Evolutionary conservation across 2,113 vertebrate species (phyloP).

Genomic region (Hipposideros armiger): DNA sequence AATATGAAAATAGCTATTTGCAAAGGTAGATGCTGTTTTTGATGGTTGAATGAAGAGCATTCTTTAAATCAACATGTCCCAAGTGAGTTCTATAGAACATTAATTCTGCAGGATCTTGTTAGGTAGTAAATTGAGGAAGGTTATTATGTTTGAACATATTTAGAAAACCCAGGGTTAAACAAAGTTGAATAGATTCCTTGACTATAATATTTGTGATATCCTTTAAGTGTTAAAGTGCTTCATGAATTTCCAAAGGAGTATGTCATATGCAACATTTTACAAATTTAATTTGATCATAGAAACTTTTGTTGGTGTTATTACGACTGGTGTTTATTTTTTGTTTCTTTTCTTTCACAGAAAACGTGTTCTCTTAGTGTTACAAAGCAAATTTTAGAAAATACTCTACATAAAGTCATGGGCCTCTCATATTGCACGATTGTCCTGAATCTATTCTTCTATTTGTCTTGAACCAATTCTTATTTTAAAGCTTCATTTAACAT

Average conservation of each 20-base stretch:
- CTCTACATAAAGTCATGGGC: neutral
- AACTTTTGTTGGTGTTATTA: neutral
- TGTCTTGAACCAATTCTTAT: neutral
- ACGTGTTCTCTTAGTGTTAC: neutral
- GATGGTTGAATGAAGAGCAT: neutral
- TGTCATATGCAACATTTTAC: neutral
- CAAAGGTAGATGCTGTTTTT: slow-evolving; percentile 11
- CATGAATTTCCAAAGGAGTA: neutral
- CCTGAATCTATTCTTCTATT: neutral
- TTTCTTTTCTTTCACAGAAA: neutral
- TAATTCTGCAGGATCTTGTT: neutral
- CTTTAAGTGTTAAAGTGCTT: slow-evolving; percentile 30
- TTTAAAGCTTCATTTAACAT: neutral
- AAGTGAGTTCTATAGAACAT: neutral
- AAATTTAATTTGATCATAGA: neutral
- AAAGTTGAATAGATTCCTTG: neutral
- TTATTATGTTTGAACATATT: neutral
- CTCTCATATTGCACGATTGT: neutral
- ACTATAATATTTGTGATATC: neutral
- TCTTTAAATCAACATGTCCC: slow-evolving; percentile 18
- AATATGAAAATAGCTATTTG: neutral
- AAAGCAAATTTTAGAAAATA: neutral
- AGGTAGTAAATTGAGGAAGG: neutral
- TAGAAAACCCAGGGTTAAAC: slow-evolving; percentile 33
- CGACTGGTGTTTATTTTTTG: neutral